Percentiles rank a stretch among this genome's conserved stretches.
Conservation (phyloP, 1,140 invertebrate genomes). For the Caenorhabditis inopinata region DNA sequence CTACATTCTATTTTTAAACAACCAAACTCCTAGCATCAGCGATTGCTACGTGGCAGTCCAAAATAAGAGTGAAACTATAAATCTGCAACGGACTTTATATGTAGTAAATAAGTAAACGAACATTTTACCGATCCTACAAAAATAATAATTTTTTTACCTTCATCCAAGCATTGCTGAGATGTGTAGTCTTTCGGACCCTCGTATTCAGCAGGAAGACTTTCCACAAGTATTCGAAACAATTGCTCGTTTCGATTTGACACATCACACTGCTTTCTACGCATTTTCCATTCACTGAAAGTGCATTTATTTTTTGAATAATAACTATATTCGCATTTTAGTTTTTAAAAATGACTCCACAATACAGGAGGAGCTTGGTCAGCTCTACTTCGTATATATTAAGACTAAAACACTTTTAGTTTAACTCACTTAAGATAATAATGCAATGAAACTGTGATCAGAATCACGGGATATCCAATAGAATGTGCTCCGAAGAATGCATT, state of each 20-base stretch:
- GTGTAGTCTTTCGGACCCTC: constrained; percentile 14
- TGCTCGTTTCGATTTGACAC: constrained; percentile 10
- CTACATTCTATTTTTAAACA: too few species aligned
- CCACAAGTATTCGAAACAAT: constrained; percentile 13
- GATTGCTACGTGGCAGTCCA: too few species aligned
- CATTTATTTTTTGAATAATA: background rate
- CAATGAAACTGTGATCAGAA: constrained; percentile 26
- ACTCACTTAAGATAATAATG: constrained; percentile 39
- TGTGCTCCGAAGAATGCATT: constrained; percentile 97
- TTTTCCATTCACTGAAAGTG: constrained; percentile 12
- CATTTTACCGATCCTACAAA: too few species aligned
- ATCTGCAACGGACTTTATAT: too few species aligned
- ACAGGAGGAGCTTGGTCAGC: too few species aligned
- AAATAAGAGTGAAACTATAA: too few species aligned
- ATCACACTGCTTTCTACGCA: constrained; percentile 12
- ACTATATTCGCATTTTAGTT: too few species aligned
- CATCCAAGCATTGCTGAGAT: constrained; percentile 6
- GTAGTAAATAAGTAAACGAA: too few species aligned
- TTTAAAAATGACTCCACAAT: too few species aligned
- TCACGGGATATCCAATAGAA: constrained; percentile 92
- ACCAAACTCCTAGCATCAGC: too few species aligned
- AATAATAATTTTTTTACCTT: background rate
- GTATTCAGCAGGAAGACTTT: constrained; percentile 12
- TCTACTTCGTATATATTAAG: too few species aligned
- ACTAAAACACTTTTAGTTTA: too few species aligned